Evolutionary conservation across 2,888 invertebrate species (phyloP).

Genomic region (Sericinus montela): DNA sequence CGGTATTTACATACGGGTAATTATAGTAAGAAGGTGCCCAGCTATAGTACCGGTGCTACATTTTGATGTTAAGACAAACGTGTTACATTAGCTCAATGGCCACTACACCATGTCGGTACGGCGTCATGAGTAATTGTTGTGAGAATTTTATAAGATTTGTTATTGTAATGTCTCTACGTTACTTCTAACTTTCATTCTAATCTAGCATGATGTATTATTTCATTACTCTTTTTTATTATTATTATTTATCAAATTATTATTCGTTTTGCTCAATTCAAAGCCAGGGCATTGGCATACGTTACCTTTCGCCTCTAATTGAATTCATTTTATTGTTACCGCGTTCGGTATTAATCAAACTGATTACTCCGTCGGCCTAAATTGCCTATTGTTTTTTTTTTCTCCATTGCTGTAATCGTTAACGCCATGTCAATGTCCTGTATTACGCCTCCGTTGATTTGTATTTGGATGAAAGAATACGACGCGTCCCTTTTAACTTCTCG

Average conservation of each 20-base stretch:
- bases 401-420: constrained; percentile 60
- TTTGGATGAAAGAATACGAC: constrained; percentile 40
- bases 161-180: constrained; percentile 62
- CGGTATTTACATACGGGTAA: constrained; percentile 75
- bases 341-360: constrained; percentile 77
- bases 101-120: constrained; percentile 64
- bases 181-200: constrained; percentile 73
- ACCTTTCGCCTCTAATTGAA: constrained; percentile 76
- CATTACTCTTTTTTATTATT: constrained; percentile 55
- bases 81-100: constrained; percentile 52
- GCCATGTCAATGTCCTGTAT: constrained; percentile 85
- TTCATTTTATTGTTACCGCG: constrained; percentile 73
- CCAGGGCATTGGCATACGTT: constrained; percentile 95
- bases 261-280: constrained; percentile 81
- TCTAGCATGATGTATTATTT: constrained; percentile 77
- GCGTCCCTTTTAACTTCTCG: constrained; percentile 24
- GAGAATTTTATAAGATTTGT: constrained; percentile 68
- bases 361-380: constrained; percentile 73
- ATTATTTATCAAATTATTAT: constrained; percentile 40
- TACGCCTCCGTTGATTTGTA: constrained; percentile 65
- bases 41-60: constrained; percentile 63
- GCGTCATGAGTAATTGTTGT: constrained; percentile 64
- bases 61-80: constrained; percentile 72
- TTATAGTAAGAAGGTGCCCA: constrained; percentile 58
- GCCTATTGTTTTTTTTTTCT: constrained; percentile 73